Evolutionary conservation across 1,140 invertebrate genomes (phyloP), one percentile per base, ranked within the genome.

Genomic region (Apis florea): DNA sequence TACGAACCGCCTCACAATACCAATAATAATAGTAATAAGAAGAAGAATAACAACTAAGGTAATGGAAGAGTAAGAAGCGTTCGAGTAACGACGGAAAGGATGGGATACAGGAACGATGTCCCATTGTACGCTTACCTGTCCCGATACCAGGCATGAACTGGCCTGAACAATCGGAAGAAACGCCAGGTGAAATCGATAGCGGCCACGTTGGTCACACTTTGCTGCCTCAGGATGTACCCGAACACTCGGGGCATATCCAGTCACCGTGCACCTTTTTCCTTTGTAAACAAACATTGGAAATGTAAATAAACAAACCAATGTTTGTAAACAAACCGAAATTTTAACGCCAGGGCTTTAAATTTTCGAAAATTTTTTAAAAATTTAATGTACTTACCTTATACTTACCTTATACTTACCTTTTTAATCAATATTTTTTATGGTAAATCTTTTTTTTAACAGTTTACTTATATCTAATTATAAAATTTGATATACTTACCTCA

Each of bases 101-200:
- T 24, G 59, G 71, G 72, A 86, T 63, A 83, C 76, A 87, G 53
- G 17, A 61, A 84, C 86, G 82, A 79, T 80, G 78, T 66, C 79
- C 85, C 77, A 89, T 89, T 89, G 88, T 89, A 64, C 68, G 68
- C 59, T 61, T 31, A 71, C 49, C 61, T 56, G 49, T 67, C 47
- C 49, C 78, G 87, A 89, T 89, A 89, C 79, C 88, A 87, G 83
- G 87, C 88, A 88, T 82, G 88, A 89, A 86, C 82, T 86, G 75
- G 81, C 69, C 63, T 67, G 89, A 88, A 89, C 89, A 89, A 90
- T 90, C 84, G 88, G 75, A 78, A 67, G 79, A 51, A 88, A 87
- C 54, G 59, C 70, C 47, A 79, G 70, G 73, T 79, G 78, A 66
- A 75, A 84, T 82, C 82, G 85, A 87, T 86, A 73, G 82, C 53